Evolutionary conservation across 1,140 invertebrate species (phyloP), one percentile per base, ranked within the genome.

Genomic region (Trypoxylus dichotomus): DNA sequence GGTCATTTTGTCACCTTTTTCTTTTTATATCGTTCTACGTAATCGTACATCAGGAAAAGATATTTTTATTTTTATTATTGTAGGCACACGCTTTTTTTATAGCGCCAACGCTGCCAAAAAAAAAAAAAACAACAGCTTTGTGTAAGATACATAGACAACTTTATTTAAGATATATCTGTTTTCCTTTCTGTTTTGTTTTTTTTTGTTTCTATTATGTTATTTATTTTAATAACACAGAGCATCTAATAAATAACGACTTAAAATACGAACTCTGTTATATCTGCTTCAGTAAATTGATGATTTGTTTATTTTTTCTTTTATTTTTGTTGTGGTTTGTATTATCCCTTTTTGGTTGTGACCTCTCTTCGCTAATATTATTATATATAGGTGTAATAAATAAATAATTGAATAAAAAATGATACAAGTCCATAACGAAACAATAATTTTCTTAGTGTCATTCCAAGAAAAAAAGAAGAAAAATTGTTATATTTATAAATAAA

Each of bases 381-480:
- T 74, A 32, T 68, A 15, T 76, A 60, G 29, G 60, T 32, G 29
- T 32, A 75, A 41, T 29, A 71, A 77, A 77, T 68, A 41, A 42
- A 77, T 41, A 19, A 43, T 79, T 75, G 54, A 76, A 74, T 60
- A 75, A 75, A 68, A 37, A 37, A 37, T 37, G 32, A 37, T 27
- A 27, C 60, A 68, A 68, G 79, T 80, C 79, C 79, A 78, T 76
- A 75, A 80, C 75, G 76, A 79, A 84, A 80, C 80, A 83, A 81
- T 82, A 82, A 82, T 83, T 79, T 83, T 81, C 81, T 80, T 84
- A 83, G 81, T 84, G 83, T 83, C 83, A 84, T 84, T 84, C 83
- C 83, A 83, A 79, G 60, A 83, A 82, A 78, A 32, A 73, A 37
- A 74, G 19, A 74, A 74, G 27, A 74, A 41, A 74, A 74, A 74